Conservation (phyloP, 2,888 invertebrate species). For the Scotopteryx bipunctaria region DNA sequence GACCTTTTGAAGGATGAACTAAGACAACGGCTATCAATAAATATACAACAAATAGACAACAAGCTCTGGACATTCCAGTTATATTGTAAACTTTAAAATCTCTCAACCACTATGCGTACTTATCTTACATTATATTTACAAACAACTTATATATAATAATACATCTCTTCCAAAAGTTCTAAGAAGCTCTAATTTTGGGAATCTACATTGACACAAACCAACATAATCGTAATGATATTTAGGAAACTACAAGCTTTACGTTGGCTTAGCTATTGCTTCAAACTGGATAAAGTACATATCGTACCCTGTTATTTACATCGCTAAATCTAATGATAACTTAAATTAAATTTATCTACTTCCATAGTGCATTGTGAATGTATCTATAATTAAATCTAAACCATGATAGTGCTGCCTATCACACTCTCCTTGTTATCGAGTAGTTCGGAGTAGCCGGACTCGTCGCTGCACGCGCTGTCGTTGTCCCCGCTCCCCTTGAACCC, state of each 20-base stretch:
- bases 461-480: slow-evolving; percentile 92
- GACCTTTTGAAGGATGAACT: slow-evolving; percentile 41
- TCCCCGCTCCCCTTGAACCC: slow-evolving; percentile 82
- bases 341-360: slow-evolving; percentile 25
- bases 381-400: slow-evolving; percentile 52
- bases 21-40: slow-evolving; percentile 44
- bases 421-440: slow-evolving; percentile 83
- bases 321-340: slow-evolving; percentile 31
- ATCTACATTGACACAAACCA: slow-evolving; percentile 23
- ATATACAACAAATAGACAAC: slow-evolving; percentile 38
- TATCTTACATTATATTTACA: slow-evolving; percentile 68
- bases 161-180: slow-evolving; percentile 43
- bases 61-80: slow-evolving; percentile 40
- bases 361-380: slow-evolving; percentile 32
- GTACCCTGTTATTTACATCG: slow-evolving; percentile 62
- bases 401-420: slow-evolving; percentile 76
- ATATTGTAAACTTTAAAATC: slow-evolving; percentile 48
- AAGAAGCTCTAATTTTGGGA: slow-evolving; percentile 18
- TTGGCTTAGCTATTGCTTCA: slow-evolving; percentile 20
- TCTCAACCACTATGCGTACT: slow-evolving; percentile 53
- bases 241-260: slow-evolving; percentile 14
- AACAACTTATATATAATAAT: slow-evolving; percentile 60
- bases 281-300: slow-evolving; percentile 56
- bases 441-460: slow-evolving; percentile 96
- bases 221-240: slow-evolving; percentile 18